These are phyloP conservation scores for Ascidia mentula DNA, from an alignment of 23 tunicate species.

Conservation along the genomic window DNA sequence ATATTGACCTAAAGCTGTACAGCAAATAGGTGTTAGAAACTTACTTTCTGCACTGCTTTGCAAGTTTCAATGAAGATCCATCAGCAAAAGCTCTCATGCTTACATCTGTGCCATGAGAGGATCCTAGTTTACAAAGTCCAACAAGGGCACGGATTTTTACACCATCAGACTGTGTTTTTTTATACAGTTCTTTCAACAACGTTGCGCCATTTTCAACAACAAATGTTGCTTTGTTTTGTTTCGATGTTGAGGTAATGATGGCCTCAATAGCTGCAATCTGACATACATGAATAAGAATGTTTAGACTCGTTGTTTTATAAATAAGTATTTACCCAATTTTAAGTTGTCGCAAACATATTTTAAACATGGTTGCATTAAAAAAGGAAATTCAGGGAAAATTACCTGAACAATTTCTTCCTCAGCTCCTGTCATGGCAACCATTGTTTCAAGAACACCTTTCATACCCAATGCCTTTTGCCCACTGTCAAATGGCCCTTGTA, in stretches of 20 bases:
- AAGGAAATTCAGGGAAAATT: background rate
- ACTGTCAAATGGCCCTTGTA: constrained; percentile 92
- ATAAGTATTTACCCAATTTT: too few relatives aligned
- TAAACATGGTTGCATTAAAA: background rate
- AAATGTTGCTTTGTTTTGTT: constrained; percentile 88
- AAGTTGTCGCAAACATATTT: too few relatives aligned
- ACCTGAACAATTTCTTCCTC: constrained; percentile 94
- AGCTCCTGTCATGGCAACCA: constrained; percentile 97
- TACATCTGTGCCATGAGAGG: constrained; percentile 95
- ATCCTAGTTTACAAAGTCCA: constrained; percentile 93
- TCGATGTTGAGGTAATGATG: constrained; percentile 84
- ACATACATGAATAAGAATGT: too few relatives aligned
- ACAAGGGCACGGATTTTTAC: constrained; percentile 85
- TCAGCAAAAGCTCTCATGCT: constrained; percentile 87
- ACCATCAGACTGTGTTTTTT: constrained; percentile 70
- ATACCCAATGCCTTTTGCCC: constrained; percentile 81
- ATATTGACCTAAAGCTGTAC: too few relatives aligned
- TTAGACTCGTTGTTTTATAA: too few relatives aligned
- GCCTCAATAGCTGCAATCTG: constrained; percentile 98
- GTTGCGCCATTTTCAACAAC: constrained; percentile 95
- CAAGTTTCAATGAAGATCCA: constrained; percentile 84
- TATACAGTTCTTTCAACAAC: constrained; percentile 81
- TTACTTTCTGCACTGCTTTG: constrained; percentile 94
- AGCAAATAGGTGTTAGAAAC: too few relatives aligned
- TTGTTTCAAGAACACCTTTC: constrained; percentile 92